Percentiles rank a stretch among this genome's conserved stretches.
phyloP scores from a whole-genome alignment of 37 sponge, comb jelly and placozoan species.

The Beroe forskalii region DNA sequence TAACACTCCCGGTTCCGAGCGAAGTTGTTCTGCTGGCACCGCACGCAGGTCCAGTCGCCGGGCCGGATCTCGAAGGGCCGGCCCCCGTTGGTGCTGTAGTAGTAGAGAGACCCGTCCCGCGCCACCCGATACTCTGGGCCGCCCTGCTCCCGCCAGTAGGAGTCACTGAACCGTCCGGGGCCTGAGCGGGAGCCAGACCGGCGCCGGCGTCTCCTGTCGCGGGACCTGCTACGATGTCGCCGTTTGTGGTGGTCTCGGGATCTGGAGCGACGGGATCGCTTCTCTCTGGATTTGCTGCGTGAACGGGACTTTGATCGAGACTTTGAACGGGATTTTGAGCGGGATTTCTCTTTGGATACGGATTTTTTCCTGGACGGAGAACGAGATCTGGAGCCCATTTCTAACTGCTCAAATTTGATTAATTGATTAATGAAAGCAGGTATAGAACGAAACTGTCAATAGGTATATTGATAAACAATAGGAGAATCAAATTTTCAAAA shows the following conservation, averaged over 20 bases:
- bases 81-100: conserved; percentile 3
- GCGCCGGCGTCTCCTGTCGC: neutral
- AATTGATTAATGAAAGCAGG: too few species aligned
- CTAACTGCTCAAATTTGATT: too few species aligned
- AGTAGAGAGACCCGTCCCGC: conserved; percentile 27
- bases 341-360: neutral
- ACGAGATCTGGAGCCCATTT: neutral
- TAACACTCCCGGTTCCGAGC: conserved; percentile 54
- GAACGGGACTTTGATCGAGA: neutral
- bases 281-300: neutral
- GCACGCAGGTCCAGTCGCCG: conserved; percentile 41
- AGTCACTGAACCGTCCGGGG: neutral
- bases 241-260: neutral
- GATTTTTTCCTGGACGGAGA: neutral
- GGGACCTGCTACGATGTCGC: neutral
- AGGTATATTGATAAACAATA: too few species aligned
- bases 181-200: conserved; percentile 2
- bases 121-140: conserved; percentile 42
- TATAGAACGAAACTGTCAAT: too few species aligned
- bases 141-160: conserved; percentile 45
- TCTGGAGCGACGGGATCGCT: neutral
- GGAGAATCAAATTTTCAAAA: too few species aligned
- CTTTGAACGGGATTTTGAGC: neutral
- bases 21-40: conserved; percentile 64
- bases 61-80: conserved; percentile 56